Evolutionary conservation across 2,797 vertebrate genomes (phyloP).

Genomic region (Tamandua tetradactyla): DNA sequence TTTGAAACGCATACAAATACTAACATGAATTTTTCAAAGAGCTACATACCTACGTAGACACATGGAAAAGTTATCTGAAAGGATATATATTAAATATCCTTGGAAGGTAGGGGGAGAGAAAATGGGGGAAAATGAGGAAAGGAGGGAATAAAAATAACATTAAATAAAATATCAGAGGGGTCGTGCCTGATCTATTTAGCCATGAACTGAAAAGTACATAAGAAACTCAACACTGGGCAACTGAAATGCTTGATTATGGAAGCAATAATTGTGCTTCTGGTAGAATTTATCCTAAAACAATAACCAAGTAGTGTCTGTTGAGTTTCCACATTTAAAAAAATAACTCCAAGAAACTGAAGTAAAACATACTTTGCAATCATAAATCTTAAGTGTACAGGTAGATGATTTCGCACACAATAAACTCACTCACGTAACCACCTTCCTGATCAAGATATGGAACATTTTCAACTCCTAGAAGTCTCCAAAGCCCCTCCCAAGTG

Average conservation of each 20-base stretch:
- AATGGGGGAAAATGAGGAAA: not conserved
- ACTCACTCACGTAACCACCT: no score
- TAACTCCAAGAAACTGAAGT: not conserved
- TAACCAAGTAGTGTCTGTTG: not conserved
- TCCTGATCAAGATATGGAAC: not conserved
- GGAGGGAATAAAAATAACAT: not conserved
- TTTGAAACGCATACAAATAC: not conserved
- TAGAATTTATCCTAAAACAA: not conserved
- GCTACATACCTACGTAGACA: not conserved
- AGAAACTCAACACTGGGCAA: not conserved
- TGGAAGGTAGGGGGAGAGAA: not conserved
- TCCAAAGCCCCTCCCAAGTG: not conserved
- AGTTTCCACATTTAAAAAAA: not conserved
- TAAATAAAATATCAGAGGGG: not conserved
- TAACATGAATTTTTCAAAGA: not conserved
- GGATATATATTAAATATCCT: not conserved
- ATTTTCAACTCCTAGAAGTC: not conserved
- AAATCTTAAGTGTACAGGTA: not conserved
- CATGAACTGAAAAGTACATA: not conserved
- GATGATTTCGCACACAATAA: not conserved
- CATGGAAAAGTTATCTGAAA: not conserved
- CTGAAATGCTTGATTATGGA: not conserved
- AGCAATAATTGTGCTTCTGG: not conserved
- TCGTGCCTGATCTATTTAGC: not conserved
- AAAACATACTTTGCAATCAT: not conserved